phyloP scores from a whole-genome alignment of 2,888 invertebrate species.

The Stramonita haemastoma region DNA sequence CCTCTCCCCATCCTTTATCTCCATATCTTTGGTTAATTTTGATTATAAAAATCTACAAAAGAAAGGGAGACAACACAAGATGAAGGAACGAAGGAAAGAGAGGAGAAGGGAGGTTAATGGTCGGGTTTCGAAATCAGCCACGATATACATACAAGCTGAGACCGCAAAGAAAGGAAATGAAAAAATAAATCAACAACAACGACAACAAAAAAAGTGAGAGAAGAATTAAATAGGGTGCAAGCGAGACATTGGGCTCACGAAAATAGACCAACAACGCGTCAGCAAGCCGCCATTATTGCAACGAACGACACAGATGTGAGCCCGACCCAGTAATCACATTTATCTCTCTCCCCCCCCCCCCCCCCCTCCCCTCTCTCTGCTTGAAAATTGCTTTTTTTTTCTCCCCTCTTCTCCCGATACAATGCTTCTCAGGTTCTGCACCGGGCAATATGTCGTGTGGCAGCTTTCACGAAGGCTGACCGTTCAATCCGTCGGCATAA shows the following conservation, averaged over 20 bases:
- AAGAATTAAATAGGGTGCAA: background rate
- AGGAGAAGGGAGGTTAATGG: background rate
- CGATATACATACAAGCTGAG: background rate
- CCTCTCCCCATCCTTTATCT: too few relatives aligned
- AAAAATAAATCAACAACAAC: too few relatives aligned
- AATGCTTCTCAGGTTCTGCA: background rate
- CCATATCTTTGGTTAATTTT: too few relatives aligned
- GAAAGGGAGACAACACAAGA: background rate
- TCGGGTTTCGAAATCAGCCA: background rate
- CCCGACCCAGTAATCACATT: background rate
- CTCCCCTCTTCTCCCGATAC: background rate
- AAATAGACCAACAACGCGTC: too few relatives aligned
- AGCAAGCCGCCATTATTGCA: too few relatives aligned
- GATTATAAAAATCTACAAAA: background rate
- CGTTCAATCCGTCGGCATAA: background rate
- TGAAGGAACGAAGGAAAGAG: background rate
- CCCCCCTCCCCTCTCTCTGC: background rate
- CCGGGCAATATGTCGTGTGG: constrained; percentile 4
- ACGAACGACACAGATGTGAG: background rate
- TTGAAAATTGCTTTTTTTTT: background rate
- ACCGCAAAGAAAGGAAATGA: background rate
- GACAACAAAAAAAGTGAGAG: too few relatives aligned
- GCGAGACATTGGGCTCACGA: background rate
- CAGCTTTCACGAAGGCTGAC: background rate
- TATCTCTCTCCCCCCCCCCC: background rate